A percentile compares a stretch with the other conserved stretches of the same genome.
Evolutionary conservation across 2,797 vertebrate species (phyloP).

Genomic region (Dicrostonyx torquatus): DNA sequence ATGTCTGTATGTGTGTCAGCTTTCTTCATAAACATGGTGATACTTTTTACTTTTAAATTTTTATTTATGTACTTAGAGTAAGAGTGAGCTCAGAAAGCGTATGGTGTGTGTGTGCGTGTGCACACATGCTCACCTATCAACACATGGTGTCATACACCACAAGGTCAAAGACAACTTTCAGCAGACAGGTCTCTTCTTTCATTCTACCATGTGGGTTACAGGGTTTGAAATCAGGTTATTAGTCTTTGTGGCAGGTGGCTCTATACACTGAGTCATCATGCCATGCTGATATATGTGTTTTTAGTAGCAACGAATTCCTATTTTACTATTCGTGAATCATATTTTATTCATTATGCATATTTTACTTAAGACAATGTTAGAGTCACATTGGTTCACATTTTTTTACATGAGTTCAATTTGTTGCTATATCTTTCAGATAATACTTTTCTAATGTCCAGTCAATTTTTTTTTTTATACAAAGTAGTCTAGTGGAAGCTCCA

Average conservation of each 20-base stretch:
- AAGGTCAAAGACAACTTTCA: neutral
- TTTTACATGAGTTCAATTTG: neutral
- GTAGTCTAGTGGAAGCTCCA: neutral
- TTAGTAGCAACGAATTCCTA: neutral
- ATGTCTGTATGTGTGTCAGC: neutral
- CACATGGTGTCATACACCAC: no score
- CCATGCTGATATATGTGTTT: neutral
- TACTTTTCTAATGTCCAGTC: neutral
- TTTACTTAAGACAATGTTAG: neutral
- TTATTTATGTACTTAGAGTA: neutral
- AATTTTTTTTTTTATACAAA: neutral
- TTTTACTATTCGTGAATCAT: neutral
- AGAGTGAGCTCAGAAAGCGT: accelerated
- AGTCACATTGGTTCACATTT: neutral
- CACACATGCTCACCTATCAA: no score
- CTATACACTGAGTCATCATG: neutral
- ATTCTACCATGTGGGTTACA: no score
- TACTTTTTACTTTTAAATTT: neutral
- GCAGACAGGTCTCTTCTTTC: neutral
- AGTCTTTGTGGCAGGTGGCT: no score
- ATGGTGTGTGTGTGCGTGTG: neutral
- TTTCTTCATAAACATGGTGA: neutral
- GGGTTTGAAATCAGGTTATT: neutral
- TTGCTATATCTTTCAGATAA: neutral
- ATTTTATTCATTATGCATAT: neutral